phyloP scores from a whole-genome alignment of 2,888 invertebrate genomes.

The Drosophila silvestris region DNA sequence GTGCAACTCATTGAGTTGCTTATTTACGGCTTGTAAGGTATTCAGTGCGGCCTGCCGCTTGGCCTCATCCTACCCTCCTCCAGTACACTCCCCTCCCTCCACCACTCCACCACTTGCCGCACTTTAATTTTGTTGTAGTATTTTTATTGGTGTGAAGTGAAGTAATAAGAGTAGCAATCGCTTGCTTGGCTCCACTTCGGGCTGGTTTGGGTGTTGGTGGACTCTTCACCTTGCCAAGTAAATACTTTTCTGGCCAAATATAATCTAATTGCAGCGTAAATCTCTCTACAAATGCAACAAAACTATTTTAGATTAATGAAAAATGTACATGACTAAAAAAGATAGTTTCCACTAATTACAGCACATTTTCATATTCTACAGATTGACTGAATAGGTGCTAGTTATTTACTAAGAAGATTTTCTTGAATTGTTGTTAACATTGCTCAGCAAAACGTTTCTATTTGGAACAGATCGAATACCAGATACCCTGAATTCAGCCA shows the following conservation, averaged over 20 bases:
- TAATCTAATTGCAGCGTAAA: neutral
- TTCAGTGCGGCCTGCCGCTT: conserved; percentile 57
- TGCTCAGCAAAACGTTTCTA: neutral
- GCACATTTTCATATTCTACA: neutral
- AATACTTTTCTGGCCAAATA: neutral
- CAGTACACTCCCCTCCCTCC: neutral
- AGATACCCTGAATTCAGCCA: neutral
- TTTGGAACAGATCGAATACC: neutral
- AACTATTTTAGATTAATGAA: neutral
- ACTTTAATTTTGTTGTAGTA: conserved; percentile 14
- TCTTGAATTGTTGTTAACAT: neutral
- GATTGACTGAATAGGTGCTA: neutral
- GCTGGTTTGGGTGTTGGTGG: conserved; percentile 5
- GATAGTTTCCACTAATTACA: neutral
- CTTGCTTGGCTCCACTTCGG: conserved; percentile 24
- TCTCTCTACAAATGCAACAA: neutral
- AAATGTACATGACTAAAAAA: neutral
- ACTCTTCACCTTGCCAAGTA: neutral
- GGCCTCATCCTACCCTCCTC: conserved; percentile 2
- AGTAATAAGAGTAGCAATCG: conserved; percentile 77
- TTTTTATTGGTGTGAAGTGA: conserved; percentile 66
- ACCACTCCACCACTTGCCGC: neutral
- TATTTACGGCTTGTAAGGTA: conserved; percentile 75
- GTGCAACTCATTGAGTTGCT: conserved; percentile 79
- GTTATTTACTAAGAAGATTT: neutral